A percentile compares a stretch with the other conserved stretches of the same genome.
Conservation (phyloP, 2,888 invertebrate species). For the Theretra japonica region DNA sequence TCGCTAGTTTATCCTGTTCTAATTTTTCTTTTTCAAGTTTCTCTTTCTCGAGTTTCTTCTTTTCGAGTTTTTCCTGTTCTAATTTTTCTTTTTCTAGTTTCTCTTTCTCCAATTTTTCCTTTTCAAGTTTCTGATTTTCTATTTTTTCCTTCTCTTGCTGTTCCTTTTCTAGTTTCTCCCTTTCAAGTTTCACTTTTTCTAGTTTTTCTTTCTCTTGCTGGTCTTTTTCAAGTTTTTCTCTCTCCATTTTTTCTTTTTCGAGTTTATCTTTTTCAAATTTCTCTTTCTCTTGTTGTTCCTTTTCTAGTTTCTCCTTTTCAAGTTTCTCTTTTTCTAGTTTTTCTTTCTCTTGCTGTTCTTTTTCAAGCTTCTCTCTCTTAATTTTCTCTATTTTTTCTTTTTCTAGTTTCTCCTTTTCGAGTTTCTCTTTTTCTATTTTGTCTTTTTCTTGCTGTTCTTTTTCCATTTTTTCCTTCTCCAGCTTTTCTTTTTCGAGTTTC, state of each 20-base stretch:
- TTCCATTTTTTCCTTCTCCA: conserved; percentile 25
- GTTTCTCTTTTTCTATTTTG: conserved; percentile 31
- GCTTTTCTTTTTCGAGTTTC: conserved; percentile 26
- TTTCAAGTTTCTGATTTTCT: conserved; percentile 32
- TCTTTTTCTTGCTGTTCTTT: conserved; percentile 24
- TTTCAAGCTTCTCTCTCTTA: conserved; percentile 33
- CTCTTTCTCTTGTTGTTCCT: conserved; percentile 34
- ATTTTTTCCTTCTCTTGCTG: conserved; percentile 25
- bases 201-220: conserved; percentile 34
- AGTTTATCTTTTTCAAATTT: conserved; percentile 30
- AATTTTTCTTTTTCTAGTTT: conserved; percentile 35
- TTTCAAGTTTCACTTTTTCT: conserved; percentile 33
- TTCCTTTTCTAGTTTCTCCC: conserved; percentile 33
- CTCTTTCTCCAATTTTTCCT: conserved; percentile 31
- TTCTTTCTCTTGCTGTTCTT: conserved; percentile 31
- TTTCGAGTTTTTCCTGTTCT: conserved; percentile 24
- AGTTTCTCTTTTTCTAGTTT: conserved; percentile 30
- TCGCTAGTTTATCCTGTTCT: conserved; percentile 35
- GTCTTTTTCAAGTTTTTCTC: conserved; percentile 34
- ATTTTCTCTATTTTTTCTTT: conserved; percentile 33
- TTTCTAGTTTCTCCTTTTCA: conserved; percentile 28
- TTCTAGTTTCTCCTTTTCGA: conserved; percentile 33
- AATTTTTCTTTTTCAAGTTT: conserved; percentile 27
- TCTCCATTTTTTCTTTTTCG: conserved; percentile 22
- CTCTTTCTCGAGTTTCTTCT: conserved; percentile 30